Conservation (phyloP, 1,140 invertebrate species). For the Sitodiplosis mosellana region DNA sequence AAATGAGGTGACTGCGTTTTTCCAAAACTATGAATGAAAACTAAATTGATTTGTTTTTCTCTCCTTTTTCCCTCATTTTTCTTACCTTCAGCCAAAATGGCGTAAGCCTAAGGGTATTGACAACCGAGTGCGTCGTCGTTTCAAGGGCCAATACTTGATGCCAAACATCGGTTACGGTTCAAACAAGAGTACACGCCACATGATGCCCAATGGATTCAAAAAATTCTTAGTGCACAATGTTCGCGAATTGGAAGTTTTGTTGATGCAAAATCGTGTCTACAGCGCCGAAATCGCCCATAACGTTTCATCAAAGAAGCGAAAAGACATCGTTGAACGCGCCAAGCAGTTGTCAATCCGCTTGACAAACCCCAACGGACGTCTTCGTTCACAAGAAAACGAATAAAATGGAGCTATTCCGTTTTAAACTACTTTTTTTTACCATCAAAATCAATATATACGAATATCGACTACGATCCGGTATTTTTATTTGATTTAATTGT, state of each 20-base stretch:
- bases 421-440: background rate
- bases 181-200: conserved; percentile 81
- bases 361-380: conserved; percentile 87
- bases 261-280: conserved; percentile 97
- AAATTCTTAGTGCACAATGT: conserved; percentile 55
- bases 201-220: conserved; percentile 93
- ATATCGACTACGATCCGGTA: background rate
- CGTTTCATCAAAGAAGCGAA: conserved; percentile 92
- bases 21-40: background rate
- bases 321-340: conserved; percentile 88
- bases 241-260: conserved; percentile 82
- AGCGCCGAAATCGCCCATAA: conserved; percentile 95
- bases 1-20: background rate
- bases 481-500: background rate
- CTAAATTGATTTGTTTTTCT: background rate
- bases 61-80: background rate
- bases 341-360: conserved; percentile 88
- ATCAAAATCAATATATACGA: background rate
- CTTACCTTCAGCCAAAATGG: conserved; percentile 32
- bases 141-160: conserved; percentile 98
- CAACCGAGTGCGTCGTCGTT: conserved; percentile 93
- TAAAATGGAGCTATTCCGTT: conserved; percentile 35
- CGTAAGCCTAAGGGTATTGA: conserved; percentile 79
- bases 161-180: conserved; percentile 98
- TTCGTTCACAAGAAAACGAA: conserved; percentile 96